Evolutionary conservation across 2,888 invertebrate genomes (phyloP), one percentile per base, ranked within the genome.

Genomic region (Schrankia costaestrigalis): DNA sequence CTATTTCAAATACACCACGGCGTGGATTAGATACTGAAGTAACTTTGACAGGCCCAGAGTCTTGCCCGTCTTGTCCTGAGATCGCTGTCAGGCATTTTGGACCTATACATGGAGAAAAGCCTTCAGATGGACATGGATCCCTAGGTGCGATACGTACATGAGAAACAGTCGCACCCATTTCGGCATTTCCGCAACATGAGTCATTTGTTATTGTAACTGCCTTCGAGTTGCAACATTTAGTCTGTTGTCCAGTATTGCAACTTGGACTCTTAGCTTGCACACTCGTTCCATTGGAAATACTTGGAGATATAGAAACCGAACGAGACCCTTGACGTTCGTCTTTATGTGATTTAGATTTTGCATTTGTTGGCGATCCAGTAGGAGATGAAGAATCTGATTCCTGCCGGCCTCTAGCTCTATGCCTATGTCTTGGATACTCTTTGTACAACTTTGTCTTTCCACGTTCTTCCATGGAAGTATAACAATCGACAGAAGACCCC

Each of bases 1-100:
- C 80, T 33, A 87, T 46, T 60, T 87, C 86, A 45, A 86, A 87
- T 12, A 87, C 86, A 11, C 86, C 86, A 28, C 82, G 69, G 8
- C 86, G 72, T 3, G 84, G 76, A 62, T 87, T 87, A 19, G 62
- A 67, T 11, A 60, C 63, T 11, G 72, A 71, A 3, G 77, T 64
- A 6, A 87, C 68, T 54, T 79, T 82, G 3, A 86, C 78, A 11
- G 79, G 74, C 14, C 64, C n/a, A n/a, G n/a, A n/a, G n/a, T n/a
- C 76, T 35, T 71, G 63, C 26, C 70, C 63, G 38, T 71, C 64
- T 36, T 56, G 63, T 15, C 59, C 61, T 6, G 73, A 46, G 24
- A 68, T 51, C 11, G 73, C 71, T 17, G 70, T 22, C 11, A 77
- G 51, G 54, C 85, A 85, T 39, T 70, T 78, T 8, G 78, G 78